phyloP scores from a whole-genome alignment of 92 coral and sea anemone genomes.

The Phenganax stokvisi region DNA sequence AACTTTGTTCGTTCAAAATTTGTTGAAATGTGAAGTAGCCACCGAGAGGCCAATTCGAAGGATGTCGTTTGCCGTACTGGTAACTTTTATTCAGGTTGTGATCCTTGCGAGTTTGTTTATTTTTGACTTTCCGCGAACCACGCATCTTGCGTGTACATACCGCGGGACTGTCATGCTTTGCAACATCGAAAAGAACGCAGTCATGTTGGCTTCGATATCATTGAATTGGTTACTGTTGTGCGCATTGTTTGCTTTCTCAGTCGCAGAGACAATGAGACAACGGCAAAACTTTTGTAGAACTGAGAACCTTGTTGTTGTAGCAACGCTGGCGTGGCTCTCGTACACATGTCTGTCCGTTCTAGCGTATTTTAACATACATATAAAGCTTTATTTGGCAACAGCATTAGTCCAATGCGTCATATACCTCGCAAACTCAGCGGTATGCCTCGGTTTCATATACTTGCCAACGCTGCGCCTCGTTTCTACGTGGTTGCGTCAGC shows the following conservation, averaged over 20 bases:
- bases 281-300: slow-evolving; percentile 36
- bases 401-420: slow-evolving; percentile 6
- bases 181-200: slow-evolving; percentile 16
- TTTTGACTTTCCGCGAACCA: neutral
- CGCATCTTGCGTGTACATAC: slow-evolving; percentile 16
- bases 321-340: slow-evolving; percentile 18
- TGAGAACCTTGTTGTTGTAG: slow-evolving; percentile 33
- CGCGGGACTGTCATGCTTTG: slow-evolving; percentile 25
- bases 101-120: slow-evolving; percentile 8
- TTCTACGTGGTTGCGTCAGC: slow-evolving; percentile 43
- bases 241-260: slow-evolving; percentile 8
- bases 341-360: slow-evolving; percentile 6
- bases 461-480: slow-evolving; percentile 34
- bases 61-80: neutral
- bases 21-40: slow-evolving; percentile 39
- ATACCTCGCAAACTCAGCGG: slow-evolving; percentile 10
- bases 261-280: slow-evolving; percentile 16
- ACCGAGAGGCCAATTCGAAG: slow-evolving; percentile 26
- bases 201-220: slow-evolving; percentile 10
- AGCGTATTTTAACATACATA: slow-evolving; percentile 15
- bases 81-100: neutral
- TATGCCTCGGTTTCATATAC: slow-evolving; percentile 25
- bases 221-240: slow-evolving; percentile 27
- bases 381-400: slow-evolving; percentile 6
- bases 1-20: slow-evolving; percentile 35